Conservation (phyloP, 2,113 vertebrate genomes). For the Anolis carolinensis region DNA sequence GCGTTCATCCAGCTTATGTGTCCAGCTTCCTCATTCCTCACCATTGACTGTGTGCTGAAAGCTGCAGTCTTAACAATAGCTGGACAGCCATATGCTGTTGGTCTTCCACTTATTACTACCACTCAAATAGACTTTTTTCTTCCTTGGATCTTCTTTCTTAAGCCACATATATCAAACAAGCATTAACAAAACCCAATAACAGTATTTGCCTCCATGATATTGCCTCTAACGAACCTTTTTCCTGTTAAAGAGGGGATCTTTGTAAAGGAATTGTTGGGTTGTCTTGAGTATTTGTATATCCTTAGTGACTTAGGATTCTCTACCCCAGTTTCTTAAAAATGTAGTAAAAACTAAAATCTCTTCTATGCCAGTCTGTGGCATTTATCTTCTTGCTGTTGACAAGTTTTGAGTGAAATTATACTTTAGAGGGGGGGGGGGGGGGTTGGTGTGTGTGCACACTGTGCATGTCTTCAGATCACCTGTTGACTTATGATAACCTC, state of each 20-base stretch:
- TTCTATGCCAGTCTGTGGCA: background rate
- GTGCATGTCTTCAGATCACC: too few species aligned
- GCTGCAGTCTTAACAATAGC: background rate
- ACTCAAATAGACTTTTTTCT: background rate
- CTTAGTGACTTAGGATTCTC: background rate
- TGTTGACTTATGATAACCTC: too few species aligned
- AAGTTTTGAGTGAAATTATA: background rate
- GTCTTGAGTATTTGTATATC: background rate
- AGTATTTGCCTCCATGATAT: background rate
- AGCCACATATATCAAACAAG: too few species aligned
- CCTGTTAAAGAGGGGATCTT: background rate
- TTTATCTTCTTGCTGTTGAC: background rate
- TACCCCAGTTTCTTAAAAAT: background rate
- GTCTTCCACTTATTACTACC: background rate
- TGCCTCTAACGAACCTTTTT: background rate
- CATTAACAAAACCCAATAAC: background rate
- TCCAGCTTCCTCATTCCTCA: too few species aligned
- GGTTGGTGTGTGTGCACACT: too few species aligned
- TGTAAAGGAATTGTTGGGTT: background rate
- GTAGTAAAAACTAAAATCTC: background rate
- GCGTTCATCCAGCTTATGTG: too few species aligned
- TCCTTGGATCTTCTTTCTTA: background rate
- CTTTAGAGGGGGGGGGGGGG: too few species aligned
- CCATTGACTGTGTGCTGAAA: too few species aligned
- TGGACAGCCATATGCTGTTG: background rate